These are phyloP conservation scores for Argya squamiceps DNA, from an alignment of 2,797 vertebrate genomes.

Conservation along the genomic window DNA sequence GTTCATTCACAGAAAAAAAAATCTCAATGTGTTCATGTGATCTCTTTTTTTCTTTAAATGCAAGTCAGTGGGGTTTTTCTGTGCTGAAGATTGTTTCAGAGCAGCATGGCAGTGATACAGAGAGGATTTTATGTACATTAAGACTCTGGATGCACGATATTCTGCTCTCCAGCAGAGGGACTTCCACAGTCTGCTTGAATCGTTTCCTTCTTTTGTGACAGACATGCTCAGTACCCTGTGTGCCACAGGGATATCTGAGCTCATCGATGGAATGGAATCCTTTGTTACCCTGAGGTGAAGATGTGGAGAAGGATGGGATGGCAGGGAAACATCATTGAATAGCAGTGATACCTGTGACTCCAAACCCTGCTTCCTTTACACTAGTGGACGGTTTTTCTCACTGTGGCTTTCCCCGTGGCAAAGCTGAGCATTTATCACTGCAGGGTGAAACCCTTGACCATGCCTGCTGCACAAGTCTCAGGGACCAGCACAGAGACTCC, in stretches of 20 bases:
- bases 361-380: neutral
- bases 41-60: neutral
- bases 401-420: neutral
- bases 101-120: neutral
- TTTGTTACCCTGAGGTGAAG: neutral
- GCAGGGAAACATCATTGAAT: neutral
- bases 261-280: neutral
- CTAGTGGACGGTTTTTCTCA: neutral
- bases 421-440: neutral
- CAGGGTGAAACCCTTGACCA: neutral
- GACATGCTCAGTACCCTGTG: neutral
- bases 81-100: neutral
- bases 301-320: neutral
- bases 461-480: neutral
- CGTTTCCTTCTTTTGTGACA: neutral
- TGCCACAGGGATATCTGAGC: neutral
- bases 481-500: neutral
- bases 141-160: neutral
- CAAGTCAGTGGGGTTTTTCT: neutral
- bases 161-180: slow-evolving; percentile 13
- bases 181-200: neutral
- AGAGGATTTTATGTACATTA: neutral
- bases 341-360: neutral
- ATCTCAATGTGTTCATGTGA: neutral
- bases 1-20: neutral